Percentiles rank a stretch among this genome's conserved stretches.
phyloP scores from a whole-genome alignment of 2,888 invertebrate genomes.

The Aquatica leii region DNA sequence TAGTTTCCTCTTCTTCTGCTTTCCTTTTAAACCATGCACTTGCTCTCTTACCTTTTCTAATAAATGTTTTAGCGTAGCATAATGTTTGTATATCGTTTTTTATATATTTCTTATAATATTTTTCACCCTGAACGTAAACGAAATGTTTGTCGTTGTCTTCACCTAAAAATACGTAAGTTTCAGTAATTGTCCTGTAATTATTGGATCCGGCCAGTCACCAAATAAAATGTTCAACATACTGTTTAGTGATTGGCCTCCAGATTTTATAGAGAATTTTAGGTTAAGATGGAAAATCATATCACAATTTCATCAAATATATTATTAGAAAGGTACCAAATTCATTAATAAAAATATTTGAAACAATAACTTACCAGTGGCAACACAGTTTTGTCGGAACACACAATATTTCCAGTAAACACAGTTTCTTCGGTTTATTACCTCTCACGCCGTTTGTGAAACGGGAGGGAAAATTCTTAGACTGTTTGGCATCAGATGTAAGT shows the following conservation, averaged over 20 bases:
- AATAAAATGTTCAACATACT: no score
- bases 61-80: no score
- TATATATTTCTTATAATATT: background rate
- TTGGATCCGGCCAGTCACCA: background rate
- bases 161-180: background rate
- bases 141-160: background rate
- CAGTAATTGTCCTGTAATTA: background rate
- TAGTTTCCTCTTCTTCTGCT: no score
- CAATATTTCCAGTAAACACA: background rate
- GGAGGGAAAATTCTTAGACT: no score
- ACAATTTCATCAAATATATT: no score
- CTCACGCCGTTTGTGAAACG: no score
- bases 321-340: background rate
- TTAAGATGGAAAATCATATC: no score
- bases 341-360: background rate
- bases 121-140: background rate
- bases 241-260: background rate
- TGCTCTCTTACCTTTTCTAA: no score
- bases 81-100: no score
- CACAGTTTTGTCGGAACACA: background rate
- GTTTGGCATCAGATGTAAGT: background rate
- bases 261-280: background rate
- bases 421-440: no score
- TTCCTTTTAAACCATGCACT: no score
- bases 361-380: background rate